Percentiles rank a stretch among this genome's conserved stretches.
These are phyloP conservation scores for Hemitrygon akajei DNA, from an alignment of 2,797 vertebrate genomes.

Conservation along the genomic window DNA sequence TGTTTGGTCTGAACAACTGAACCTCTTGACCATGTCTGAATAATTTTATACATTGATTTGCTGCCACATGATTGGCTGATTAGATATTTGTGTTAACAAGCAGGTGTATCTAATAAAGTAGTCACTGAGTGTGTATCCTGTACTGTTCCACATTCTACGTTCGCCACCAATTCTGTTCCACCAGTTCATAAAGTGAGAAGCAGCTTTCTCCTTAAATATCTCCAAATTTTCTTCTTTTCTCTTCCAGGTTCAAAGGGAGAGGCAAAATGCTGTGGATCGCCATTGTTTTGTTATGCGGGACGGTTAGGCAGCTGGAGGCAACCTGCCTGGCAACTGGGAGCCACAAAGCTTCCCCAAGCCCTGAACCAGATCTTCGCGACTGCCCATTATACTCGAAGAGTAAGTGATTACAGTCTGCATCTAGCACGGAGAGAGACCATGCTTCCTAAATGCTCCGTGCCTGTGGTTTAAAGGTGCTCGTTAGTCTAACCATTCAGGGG, in stretches of 20 bases:
- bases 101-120: no score
- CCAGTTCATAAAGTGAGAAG: neutral
- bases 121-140: no score
- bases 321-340: slow-evolving; percentile 62
- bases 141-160: no score
- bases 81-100: no score
- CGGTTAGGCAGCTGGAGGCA: slow-evolving; percentile 47
- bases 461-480: neutral
- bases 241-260: slow-evolving; percentile 49
- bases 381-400: slow-evolving; percentile 63
- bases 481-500: neutral
- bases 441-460: neutral
- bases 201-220: neutral
- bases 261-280: slow-evolving; percentile 44
- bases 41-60: no score
- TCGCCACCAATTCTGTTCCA: no score
- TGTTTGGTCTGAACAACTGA: no score
- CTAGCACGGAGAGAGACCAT: neutral
- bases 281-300: slow-evolving; percentile 46
- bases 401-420: slow-evolving; percentile 48
- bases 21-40: no score
- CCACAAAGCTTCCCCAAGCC: slow-evolving; percentile 59
- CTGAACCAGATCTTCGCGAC: slow-evolving; percentile 57
- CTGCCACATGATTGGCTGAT: no score
- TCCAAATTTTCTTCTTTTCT: neutral